Evolutionary conservation across 1,140 invertebrate genomes (phyloP), one percentile per base, ranked within the genome.

Genomic region (Magallana gigas): DNA sequence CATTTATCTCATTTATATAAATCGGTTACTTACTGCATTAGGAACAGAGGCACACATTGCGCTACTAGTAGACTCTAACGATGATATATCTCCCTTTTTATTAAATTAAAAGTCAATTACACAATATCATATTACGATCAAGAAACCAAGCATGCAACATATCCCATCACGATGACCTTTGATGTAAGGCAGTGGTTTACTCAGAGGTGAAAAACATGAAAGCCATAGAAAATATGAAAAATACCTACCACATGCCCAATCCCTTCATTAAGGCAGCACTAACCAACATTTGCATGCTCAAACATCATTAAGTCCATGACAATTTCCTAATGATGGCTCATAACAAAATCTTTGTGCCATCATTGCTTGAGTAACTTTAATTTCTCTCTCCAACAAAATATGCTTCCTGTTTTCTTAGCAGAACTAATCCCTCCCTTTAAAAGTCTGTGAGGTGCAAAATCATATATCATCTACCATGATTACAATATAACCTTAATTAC

Each of bases 281-380:
- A 76, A 76, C 1, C 18, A 36, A 76, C 23, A 76, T 76, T 76
- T 76, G 68, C 68, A 76, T 76, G 68, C 36, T 76, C 68, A 76
- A 76, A 76, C 68, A 76, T 76, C 68, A 29, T 76, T 76, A 76
- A 9, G 68, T 18, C 68, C 12, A 29, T 29, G 36, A 29, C 68
- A 76, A 76, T 76, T 29, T 76, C 68, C 68, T 76, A 76, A 76
- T 76, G 68, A 76, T 76, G 68, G 68, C 68, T 76, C 68, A 76
- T 76, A 76, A 76, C 68, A 18, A 76, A 76, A 76, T 76, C 68
- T 76, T 48, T 48, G 2, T 76, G 68, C 68, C 68, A 76, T 76
- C 68, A 29, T 29, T 76, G 68, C 68, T 76, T 76, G 68, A 76
- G 68, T 29, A 76, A 76, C 68, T 76, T 76, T 76, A 76, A 76